Base-by-base conservation (phyloP, 2,113 vertebrate genomes). In the Mormyrus lacerda region DNA sequence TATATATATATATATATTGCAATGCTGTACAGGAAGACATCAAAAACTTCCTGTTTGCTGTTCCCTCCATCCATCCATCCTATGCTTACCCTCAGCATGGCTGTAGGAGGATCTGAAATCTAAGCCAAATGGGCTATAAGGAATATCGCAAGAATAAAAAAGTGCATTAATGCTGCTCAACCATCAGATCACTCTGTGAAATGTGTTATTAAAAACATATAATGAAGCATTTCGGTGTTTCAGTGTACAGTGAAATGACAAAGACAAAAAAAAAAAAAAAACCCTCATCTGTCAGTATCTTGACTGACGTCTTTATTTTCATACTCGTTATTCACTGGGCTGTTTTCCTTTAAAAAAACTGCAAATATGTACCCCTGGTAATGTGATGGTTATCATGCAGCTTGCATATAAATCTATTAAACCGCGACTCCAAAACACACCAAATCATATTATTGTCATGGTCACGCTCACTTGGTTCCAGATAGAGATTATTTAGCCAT, bases 401-500 rank as follows among this genome's bases (percentile, higher is more conserved):
- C 90, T 91, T 91, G 92, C 93, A 93, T 94, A 93, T 94, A 95
- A 95, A 95, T 93, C 94, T 93, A 94, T 95, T 94, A 94, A 94
- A 94, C 92, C 93, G 92, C 95, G 94, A 93, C 94, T 94, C 91
- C 91, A 94, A 91, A 95, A 95, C 92, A 95, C 94, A 94, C 94
- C 94, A 91, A 96, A 95, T 96, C 94, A 95, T 95, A 95, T 96
- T 95, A 95, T 93, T 92, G 94, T 93, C 93, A 93, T 53, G 92
- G 96, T 94, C 94, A 94, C 93, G 92, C 93, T 95, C 92, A 88
- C 89, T 89, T 88, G 93, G 88, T 91, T 93, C 89, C 89, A 82
- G 94, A 95, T 94, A 94, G 93, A 94, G 93, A 95, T 96, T 94
- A 96, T 96, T 96, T 95, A 96, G 93, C 94, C 94, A 95, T 96